These are phyloP conservation scores for Lutjanus erythropterus DNA, from an alignment of 2,113 vertebrate species.

Conservation along the genomic window DNA sequence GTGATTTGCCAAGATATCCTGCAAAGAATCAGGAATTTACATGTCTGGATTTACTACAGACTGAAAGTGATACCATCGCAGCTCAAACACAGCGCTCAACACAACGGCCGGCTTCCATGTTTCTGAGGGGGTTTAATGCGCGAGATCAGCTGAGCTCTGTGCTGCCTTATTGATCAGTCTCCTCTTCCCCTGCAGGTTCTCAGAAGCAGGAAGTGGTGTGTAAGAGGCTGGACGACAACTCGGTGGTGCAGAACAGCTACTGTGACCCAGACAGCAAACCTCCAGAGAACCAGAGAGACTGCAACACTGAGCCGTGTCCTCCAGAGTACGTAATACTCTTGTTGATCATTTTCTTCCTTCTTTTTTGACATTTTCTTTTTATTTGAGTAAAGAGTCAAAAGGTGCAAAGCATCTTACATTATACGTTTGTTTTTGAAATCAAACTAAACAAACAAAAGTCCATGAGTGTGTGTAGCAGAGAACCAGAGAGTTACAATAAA, in stretches of 20 bases:
- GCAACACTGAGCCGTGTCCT: slow-evolving; percentile 96
- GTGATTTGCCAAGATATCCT: slow-evolving; percentile 81
- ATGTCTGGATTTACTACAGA: slow-evolving; percentile 78
- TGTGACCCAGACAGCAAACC: slow-evolving; percentile 95
- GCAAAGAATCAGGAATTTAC: slow-evolving; percentile 80
- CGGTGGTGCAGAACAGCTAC: slow-evolving; percentile 96
- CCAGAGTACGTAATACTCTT: slow-evolving; percentile 92
- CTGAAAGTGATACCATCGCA: slow-evolving; percentile 72
- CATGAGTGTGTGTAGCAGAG: no score
- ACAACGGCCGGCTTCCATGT: slow-evolving; percentile 27
- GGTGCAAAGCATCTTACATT: no score
- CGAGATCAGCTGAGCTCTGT: slow-evolving; percentile 49
- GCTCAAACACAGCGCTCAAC: slow-evolving; percentile 53
- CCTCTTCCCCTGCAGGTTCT: slow-evolving; percentile 82
- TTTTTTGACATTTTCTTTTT: background rate
- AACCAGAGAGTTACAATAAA: no score
- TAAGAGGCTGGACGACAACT: slow-evolving; percentile 95
- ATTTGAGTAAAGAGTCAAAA: no score
- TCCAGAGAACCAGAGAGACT: slow-evolving; percentile 95
- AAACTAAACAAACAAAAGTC: no score
- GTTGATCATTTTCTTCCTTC: background rate
- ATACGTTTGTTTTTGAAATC: no score
- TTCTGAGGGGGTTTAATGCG: slow-evolving; percentile 24
- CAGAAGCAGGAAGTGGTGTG: slow-evolving; percentile 97
- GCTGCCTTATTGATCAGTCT: slow-evolving; percentile 40